phyloP scores from a whole-genome alignment of 2,113 vertebrate genomes.

The Eulemur macaco region DNA sequence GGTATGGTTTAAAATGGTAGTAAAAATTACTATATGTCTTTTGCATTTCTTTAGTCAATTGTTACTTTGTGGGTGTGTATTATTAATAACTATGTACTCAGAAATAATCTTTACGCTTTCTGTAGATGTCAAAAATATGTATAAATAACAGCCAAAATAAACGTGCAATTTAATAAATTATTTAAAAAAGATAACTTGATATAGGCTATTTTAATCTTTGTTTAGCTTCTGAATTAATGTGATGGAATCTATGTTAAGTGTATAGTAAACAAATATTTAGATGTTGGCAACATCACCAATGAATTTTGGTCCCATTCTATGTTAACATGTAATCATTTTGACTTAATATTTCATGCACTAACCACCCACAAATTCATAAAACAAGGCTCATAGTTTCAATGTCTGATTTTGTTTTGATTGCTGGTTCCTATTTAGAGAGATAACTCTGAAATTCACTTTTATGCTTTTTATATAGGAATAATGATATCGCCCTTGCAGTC shows the following conservation, averaged over 20 bases:
- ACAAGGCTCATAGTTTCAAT: not conserved
- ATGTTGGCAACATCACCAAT: not conserved
- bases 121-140: not conserved
- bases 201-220: not conserved
- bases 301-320: not conserved
- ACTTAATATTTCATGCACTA: not conserved
- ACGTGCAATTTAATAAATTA: not conserved
- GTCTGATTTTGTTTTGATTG: not conserved
- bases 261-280: not conserved
- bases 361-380: not conserved
- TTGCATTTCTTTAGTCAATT: not conserved
- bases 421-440: not conserved
- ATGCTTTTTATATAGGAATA: not conserved
- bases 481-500: not conserved
- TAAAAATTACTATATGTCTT: not conserved
- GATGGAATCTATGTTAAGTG: not conserved
- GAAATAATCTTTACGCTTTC: not conserved
- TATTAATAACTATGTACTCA: not conserved
- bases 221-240: not conserved
- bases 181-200: not conserved
- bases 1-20: not conserved
- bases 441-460: not conserved
- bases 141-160: not conserved
- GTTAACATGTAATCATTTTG: not conserved
- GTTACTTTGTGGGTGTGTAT: not conserved